phyloP scores from a whole-genome alignment of 1,140 invertebrate genomes.

The Drosophila grimshawi region DNA sequence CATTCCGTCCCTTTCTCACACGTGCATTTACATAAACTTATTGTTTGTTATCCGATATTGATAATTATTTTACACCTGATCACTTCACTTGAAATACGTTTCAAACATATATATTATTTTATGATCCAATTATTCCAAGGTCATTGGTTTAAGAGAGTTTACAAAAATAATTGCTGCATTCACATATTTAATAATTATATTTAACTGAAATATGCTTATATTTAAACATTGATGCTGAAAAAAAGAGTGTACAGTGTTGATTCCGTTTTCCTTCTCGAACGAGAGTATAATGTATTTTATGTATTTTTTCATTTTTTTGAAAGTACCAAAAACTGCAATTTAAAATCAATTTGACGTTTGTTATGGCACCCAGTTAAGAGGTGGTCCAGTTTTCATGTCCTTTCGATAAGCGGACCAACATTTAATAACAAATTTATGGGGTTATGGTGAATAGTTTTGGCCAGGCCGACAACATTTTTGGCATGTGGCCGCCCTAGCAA shows the following conservation, averaged over 20 bases:
- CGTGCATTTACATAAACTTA: too few species aligned
- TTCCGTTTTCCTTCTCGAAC: too few species aligned
- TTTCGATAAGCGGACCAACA: conserved; percentile 61
- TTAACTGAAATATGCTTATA: too few species aligned
- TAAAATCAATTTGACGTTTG: conserved; percentile 77
- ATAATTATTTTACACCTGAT: neutral
- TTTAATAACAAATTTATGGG: conserved; percentile 71
- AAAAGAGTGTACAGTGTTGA: too few species aligned
- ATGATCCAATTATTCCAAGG: too few species aligned
- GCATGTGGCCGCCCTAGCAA: conserved; percentile 54
- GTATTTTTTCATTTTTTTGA: conserved; percentile 3
- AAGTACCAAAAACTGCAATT: conserved; percentile 60
- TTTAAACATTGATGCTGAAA: too few species aligned
- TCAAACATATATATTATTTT: neutral
- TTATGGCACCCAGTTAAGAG: conserved; percentile 33
- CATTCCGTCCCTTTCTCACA: too few species aligned
- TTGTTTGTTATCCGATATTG: neutral
- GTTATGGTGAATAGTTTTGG: conserved; percentile 67
- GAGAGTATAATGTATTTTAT: too few species aligned
- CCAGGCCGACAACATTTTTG: conserved; percentile 66
- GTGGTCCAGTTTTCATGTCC: conserved; percentile 54
- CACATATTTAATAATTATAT: too few species aligned
- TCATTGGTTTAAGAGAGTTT: too few species aligned
- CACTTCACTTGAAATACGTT: neutral
- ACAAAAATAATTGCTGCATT: too few species aligned